These are phyloP conservation scores for Lordiphosa andalusiaca DNA, from an alignment of 2,888 invertebrate genomes.

Conservation along the genomic window DNA sequence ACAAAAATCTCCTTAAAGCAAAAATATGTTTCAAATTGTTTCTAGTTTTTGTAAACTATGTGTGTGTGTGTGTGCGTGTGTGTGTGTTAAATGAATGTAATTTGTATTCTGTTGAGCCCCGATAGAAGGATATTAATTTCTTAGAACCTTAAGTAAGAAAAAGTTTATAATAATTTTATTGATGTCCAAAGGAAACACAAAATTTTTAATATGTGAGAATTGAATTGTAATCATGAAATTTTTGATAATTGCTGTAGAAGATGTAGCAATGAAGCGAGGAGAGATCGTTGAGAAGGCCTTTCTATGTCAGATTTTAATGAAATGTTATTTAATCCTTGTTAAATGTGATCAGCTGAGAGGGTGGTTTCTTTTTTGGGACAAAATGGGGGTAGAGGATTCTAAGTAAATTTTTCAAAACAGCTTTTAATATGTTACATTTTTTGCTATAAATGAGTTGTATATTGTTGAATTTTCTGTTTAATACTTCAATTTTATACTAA, in stretches of 20 bases:
- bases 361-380: conserved; percentile 6
- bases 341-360: conserved; percentile 23
- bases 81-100: no score
- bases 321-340: conserved; percentile 20
- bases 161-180: conserved; percentile 6
- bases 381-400: background rate
- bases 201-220: no score
- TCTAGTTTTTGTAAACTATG: conserved; percentile 44
- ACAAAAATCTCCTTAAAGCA: conserved; percentile 13
- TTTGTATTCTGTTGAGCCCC: conserved; percentile 45
- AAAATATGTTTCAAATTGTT: conserved; percentile 39
- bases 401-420: no score
- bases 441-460: no score
- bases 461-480: no score
- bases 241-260: conserved; percentile 16
- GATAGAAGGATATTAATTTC: conserved; percentile 53
- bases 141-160: conserved; percentile 22
- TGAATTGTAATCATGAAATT: background rate
- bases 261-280: background rate
- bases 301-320: conserved; percentile 17
- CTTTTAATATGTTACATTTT: no score
- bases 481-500: no score
- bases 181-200: conserved; percentile 4
- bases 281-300: conserved; percentile 5
- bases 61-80: no score